A percentile compares a stretch with the other conserved stretches of the same genome.
Conservation (phyloP, 2,113 vertebrate species). For the Sebastes schlegelii region DNA sequence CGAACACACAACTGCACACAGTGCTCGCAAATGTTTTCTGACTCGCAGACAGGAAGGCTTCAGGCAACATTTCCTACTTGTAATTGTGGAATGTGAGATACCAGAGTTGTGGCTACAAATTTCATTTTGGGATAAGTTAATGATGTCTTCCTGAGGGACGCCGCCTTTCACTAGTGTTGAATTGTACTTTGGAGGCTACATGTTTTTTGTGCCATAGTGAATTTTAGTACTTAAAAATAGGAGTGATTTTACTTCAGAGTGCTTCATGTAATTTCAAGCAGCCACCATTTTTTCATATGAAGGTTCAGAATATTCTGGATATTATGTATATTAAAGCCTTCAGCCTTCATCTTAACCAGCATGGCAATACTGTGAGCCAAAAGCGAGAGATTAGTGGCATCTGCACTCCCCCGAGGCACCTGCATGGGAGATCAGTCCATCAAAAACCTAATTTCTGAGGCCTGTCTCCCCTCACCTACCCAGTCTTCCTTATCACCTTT, state of each 20-base stretch:
- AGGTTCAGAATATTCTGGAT: neutral
- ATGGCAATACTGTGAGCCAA: constrained; percentile 6
- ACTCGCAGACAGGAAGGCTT: neutral
- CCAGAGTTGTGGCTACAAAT: neutral
- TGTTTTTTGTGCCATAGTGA: neutral
- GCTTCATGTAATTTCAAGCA: neutral
- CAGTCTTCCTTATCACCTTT: constrained; percentile 37
- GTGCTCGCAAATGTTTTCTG: neutral
- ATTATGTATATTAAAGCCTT: neutral
- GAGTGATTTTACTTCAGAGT: neutral
- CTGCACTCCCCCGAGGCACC: neutral
- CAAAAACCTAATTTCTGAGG: constrained; percentile 50
- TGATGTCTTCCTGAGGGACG: neutral
- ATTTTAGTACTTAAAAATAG: neutral
- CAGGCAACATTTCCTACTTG: neutral
- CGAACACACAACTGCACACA: neutral
- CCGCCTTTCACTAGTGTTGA: neutral
- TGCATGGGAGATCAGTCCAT: constrained; percentile 23
- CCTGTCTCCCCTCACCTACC: neutral
- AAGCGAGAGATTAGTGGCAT: constrained; percentile 11
- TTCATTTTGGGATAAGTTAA: neutral
- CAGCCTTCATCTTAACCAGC: neutral
- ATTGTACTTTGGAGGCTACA: neutral
- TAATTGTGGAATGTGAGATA: neutral
- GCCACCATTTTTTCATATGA: neutral